phyloP scores from a whole-genome alignment of 2,797 vertebrate genomes.

The Hydrocynus forskahlii region DNA sequence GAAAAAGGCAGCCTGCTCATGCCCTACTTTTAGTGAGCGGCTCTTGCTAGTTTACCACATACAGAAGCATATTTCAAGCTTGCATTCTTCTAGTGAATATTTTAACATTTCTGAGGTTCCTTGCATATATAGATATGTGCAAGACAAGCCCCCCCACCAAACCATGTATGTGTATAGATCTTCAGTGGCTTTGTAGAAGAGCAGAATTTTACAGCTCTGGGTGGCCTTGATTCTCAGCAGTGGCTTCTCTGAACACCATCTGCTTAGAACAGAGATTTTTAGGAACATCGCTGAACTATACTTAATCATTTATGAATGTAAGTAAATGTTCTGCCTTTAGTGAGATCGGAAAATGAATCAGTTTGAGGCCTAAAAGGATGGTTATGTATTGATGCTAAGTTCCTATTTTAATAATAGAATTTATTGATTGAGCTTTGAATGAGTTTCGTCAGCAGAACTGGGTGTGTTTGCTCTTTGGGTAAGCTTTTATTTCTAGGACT shows the following conservation, averaged over 20 bases:
- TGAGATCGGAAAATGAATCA: neutral
- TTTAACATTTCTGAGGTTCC: neutral
- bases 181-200: conserved; percentile 13
- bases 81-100: neutral
- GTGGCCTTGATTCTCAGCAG: conserved; percentile 2
- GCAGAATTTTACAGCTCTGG: neutral
- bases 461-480: neutral
- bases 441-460: neutral
- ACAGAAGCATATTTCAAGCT: neutral
- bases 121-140: too few species aligned
- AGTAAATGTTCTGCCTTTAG: conserved; percentile 2
- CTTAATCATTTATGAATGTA: conserved; percentile 11
- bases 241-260: conserved; percentile 7
- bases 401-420: neutral
- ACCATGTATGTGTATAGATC: neutral
- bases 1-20: neutral
- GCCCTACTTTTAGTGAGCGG: neutral
- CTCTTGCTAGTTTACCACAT: neutral
- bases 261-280: neutral
- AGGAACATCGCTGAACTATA: conserved; percentile 11
- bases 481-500: neutral
- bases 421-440: conserved; percentile 4
- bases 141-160: too few species aligned
- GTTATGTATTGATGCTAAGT: neutral
- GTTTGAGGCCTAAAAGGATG: neutral